Conservation (phyloP, 2,113 vertebrate species). For the Salminus brasiliensis region DNA sequence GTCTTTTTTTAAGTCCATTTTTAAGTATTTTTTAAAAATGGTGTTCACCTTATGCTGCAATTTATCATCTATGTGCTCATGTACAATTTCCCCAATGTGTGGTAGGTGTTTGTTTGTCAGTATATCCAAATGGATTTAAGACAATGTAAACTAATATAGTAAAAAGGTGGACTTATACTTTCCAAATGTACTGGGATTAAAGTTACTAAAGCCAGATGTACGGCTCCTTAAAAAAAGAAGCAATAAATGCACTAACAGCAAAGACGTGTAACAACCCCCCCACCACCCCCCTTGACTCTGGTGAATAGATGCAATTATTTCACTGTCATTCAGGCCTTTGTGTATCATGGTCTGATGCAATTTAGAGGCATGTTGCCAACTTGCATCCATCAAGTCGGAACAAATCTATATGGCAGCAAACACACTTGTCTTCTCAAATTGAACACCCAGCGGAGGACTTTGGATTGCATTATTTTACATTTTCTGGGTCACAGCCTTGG, state of each 20-base stretch:
- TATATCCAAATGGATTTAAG: neutral
- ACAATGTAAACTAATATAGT: neutral
- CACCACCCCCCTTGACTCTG: too few species aligned
- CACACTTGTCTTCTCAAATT: neutral
- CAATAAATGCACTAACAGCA: neutral
- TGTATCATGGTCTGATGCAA: neutral
- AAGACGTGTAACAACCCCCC: neutral
- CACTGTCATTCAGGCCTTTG: neutral
- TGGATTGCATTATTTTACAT: slow-evolving; percentile 5
- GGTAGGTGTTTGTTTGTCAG: too few species aligned
- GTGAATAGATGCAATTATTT: slow-evolving; percentile 8
- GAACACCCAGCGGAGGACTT: neutral
- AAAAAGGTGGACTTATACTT: neutral
- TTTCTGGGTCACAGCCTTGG: neutral
- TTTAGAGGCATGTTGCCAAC: neutral
- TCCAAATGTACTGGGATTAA: neutral
- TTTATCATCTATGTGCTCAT: too few species aligned
- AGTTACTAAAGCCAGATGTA: neutral
- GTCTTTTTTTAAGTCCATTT: too few species aligned
- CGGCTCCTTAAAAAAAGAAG: neutral
- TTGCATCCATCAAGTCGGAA: neutral
- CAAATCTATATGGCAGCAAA: slow-evolving; percentile 13
- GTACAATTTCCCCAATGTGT: too few species aligned
- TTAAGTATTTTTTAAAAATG: too few species aligned
- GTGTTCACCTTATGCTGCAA: too few species aligned